Base-by-base conservation (phyloP, 1,140 invertebrate genomes). In the Tachypleus tridentatus region DNA sequence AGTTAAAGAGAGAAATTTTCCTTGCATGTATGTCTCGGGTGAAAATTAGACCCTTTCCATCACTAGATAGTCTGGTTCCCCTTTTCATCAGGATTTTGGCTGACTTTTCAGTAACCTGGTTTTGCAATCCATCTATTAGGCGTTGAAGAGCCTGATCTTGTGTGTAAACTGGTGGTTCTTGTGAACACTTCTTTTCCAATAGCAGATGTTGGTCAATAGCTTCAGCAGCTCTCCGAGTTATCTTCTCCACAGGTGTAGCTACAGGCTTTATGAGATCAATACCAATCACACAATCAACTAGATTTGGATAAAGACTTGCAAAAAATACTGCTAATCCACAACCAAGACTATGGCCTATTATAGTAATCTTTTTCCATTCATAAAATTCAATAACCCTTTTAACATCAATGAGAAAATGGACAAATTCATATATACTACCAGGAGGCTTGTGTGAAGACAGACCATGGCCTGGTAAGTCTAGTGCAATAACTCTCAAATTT, bases 391-490 rank as follows among this genome's bases (percentile, higher is more conserved):
- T 80, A 65, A 93, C 86, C 71, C 87, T 80, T 69, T 87, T 81
- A 8, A 93, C 78, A 3, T 89, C 69, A 6, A 74, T n/a, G 79
- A 81, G 54, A 87, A 78, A 51, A 83, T 86, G 74, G 84, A 70
- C 84, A 61, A 89, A 79, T 74, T 87, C 89, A 77, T 93, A 92
- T 52, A 82, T 81, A 74, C 86, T 82, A 47, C 89, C 88, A 67
- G 77, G 75, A 6, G 88, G 86, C 71, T 84, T 84, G 72, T 86
- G 87, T 0, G 88, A 87, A 0, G 90, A 93, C 4, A 83, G 78
- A 3, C 91, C 91, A 77, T 93, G 90, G 29, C 78, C 78, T 5
- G 75, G 86, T 65, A 87, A 76, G 73, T 73, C 72, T 8, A 72
- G n/a, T 5, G 68, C 66, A 9, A 73, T 63, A 54, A 71, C 61